Evolutionary conservation across 2,888 invertebrate species (phyloP).

Genomic region (Cacoxenus indagator): DNA sequence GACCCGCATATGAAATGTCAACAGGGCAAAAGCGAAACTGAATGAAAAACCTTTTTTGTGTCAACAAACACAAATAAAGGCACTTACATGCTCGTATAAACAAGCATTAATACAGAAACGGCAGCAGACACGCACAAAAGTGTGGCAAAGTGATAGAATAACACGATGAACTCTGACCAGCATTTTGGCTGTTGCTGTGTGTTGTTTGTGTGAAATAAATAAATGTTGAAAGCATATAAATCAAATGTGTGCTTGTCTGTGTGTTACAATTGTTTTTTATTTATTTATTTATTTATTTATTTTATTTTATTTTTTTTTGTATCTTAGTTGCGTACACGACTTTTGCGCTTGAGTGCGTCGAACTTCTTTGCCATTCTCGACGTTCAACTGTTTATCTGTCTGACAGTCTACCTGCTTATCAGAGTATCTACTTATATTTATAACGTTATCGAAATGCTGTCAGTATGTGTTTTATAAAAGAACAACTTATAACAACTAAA

Average conservation of each 20-base stretch:
- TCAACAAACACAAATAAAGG: not conserved
- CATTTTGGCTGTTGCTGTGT: not conserved
- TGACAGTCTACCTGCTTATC: not conserved
- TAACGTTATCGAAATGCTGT: constrained; percentile 44
- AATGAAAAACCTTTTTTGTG: not conserved
- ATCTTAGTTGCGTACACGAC: not conserved
- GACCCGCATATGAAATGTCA: constrained; percentile 28
- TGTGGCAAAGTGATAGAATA: not conserved
- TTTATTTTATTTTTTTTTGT: not conserved
- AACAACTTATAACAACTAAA: constrained; percentile 21
- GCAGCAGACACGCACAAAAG: not conserved
- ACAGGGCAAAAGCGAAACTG: not conserved
- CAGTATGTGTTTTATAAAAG: constrained; percentile 60
- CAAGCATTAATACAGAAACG: not conserved
- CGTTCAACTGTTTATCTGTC: not conserved
- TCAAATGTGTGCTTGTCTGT: not conserved
- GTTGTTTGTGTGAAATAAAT: constrained; percentile 16
- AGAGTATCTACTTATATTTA: constrained; percentile 5
- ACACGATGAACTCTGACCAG: constrained; percentile 6
- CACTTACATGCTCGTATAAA: not conserved
- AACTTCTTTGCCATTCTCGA: not conserved
- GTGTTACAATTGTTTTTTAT: not conserved
- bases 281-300: not conserved
- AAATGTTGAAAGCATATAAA: constrained; percentile 6
- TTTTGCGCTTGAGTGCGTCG: not conserved